A percentile compares a stretch with the other conserved stretches of the same genome.
phyloP scores from a whole-genome alignment of 2,888 invertebrate genomes.

The Amiota minor region DNA sequence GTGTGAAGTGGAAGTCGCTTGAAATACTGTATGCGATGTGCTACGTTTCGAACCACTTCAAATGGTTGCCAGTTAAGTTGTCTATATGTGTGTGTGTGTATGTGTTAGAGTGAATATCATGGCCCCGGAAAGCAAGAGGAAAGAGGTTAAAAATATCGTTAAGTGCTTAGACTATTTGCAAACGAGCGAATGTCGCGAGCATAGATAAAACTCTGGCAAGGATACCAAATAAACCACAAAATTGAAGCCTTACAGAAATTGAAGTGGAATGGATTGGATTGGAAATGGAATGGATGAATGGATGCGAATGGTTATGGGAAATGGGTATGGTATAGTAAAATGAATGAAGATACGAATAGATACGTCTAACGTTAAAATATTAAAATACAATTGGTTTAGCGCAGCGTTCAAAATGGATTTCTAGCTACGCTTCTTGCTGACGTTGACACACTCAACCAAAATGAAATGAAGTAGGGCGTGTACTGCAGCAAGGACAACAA shows the following conservation, averaged over 20 bases:
- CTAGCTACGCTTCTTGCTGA: neutral
- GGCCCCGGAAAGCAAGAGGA: neutral
- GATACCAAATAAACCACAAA: conserved; percentile 41
- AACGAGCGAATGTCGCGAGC: neutral
- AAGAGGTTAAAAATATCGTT: conserved; percentile 23
- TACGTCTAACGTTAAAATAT: conserved; percentile 61
- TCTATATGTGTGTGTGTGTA: neutral
- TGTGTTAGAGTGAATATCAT: neutral
- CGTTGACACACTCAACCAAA: neutral
- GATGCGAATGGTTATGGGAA: too few species aligned
- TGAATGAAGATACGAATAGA: neutral
- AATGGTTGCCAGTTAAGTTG: conserved; percentile 23
- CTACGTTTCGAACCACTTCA: conserved; percentile 3
- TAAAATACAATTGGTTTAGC: conserved; percentile 63
- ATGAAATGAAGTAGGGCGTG: too few species aligned
- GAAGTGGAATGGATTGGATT: too few species aligned
- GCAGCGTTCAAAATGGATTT: conserved; percentile 17
- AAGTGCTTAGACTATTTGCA: conserved; percentile 27
- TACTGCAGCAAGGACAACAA: neutral
- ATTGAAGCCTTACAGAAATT: too few species aligned
- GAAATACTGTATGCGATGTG: neutral
- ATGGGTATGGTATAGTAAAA: conserved; percentile 36
- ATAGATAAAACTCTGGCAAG: neutral
- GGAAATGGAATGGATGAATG: too few species aligned
- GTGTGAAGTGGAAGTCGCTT: conserved; percentile 12